These are phyloP conservation scores for Drosophila bunnanda DNA, from an alignment of 2,888 invertebrate species.

Conservation along the genomic window DNA sequence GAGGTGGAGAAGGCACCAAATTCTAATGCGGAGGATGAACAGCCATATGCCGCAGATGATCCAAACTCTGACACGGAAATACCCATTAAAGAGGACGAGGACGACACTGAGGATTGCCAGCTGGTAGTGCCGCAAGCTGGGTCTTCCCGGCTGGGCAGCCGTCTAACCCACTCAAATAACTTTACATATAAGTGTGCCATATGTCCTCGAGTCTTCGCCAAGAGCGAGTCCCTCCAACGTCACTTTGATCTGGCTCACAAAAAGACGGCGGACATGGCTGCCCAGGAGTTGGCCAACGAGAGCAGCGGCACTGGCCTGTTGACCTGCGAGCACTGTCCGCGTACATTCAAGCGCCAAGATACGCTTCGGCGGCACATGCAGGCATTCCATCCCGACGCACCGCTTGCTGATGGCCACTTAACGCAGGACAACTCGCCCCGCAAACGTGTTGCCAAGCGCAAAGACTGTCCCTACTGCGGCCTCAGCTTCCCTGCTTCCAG, in stretches of 20 bases:
- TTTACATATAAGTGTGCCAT: conserved; percentile 61
- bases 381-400: conserved; percentile 62
- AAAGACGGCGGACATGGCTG: conserved; percentile 53
- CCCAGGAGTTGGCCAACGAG: conserved; percentile 59
- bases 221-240: conserved; percentile 64
- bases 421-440: conserved; percentile 8
- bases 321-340: conserved; percentile 76
- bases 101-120: neutral
- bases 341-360: conserved; percentile 86
- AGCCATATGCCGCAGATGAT: neutral
- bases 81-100: neutral
- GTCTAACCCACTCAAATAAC: conserved; percentile 51
- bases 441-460: conserved; percentile 79
- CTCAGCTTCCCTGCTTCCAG: conserved; percentile 87
- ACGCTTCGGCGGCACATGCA: conserved; percentile 87
- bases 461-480: conserved; percentile 87
- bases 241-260: conserved; percentile 71
- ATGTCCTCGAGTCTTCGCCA: conserved; percentile 76
- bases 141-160: conserved; percentile 63
- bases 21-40: neutral
- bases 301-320: conserved; percentile 53
- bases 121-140: conserved; percentile 9
- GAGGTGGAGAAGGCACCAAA: neutral
- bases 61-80: neutral
- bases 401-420: neutral